These are phyloP conservation scores for Campylorhamphus procurvoides DNA, from an alignment of 2,113 vertebrate genomes.

Conservation along the genomic window DNA sequence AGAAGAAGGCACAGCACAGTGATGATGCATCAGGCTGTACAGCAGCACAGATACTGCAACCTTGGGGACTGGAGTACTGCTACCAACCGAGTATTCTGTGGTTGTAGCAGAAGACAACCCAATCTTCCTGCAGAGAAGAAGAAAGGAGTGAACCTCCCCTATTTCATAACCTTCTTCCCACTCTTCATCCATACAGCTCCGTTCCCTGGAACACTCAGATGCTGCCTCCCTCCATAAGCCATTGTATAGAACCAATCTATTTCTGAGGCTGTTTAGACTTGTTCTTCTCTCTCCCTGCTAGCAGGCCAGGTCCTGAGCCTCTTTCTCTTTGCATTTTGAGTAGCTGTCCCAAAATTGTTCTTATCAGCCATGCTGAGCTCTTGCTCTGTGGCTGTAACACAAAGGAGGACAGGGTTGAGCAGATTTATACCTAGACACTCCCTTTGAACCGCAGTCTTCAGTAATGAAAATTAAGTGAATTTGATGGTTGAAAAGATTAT, in stretches of 20 bases:
- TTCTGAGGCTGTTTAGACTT: not conserved
- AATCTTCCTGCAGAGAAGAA: not conserved
- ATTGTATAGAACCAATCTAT: not conserved
- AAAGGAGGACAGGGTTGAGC: not conserved
- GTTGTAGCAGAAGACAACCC: not conserved
- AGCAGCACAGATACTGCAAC: not conserved
- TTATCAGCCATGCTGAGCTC: not conserved
- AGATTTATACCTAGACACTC: not conserved
- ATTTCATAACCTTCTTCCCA: not conserved
- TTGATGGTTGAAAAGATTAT: not conserved
- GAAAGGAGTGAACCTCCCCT: not conserved
- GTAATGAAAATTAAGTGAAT: not conserved
- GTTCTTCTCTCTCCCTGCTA: not conserved
- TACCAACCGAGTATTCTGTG: accelerated
- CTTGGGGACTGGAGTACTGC: not conserved
- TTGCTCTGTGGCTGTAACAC: not conserved
- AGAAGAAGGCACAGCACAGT: not conserved
- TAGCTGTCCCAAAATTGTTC: not conserved
- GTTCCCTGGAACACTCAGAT: not conserved
- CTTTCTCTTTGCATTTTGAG: not conserved
- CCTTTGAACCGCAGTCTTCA: not conserved
- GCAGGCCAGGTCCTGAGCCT: not conserved
- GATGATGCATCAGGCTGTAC: not conserved
- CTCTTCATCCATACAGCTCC: not conserved
- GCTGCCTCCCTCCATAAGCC: not conserved